Evolutionary conservation across 37 sponge, comb jelly and placozoan species (phyloP).

Genomic region (Ephydatia muelleri): DNA sequence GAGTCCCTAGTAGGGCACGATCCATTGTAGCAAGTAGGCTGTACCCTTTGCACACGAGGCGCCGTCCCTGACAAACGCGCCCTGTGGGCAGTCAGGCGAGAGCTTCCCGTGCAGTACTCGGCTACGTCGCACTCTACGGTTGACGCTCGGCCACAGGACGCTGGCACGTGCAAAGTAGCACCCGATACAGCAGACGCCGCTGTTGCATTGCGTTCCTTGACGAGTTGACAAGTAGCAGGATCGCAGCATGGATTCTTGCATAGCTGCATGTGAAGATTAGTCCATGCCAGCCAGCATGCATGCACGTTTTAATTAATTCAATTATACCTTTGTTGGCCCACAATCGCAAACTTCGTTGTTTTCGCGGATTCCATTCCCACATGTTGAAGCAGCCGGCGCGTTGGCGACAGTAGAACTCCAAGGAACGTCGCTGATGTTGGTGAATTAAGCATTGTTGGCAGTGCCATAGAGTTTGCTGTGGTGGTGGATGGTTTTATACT

Average conservation of each 20-base stretch:
- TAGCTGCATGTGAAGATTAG: conserved; percentile 8
- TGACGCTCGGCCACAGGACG: conserved; percentile 8
- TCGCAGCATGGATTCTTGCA: conserved; percentile 64
- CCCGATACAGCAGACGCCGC: conserved; percentile 36
- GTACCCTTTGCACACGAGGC: conserved; percentile 26
- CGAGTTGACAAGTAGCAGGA: conserved; percentile 52
- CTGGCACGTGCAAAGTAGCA: conserved; percentile 18
- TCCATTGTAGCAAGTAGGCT: conserved; percentile 52
- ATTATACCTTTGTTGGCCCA: conserved; percentile 49
- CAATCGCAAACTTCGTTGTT: conserved; percentile 63
- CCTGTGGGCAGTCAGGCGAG: background rate
- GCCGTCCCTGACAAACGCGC: conserved; percentile 29
- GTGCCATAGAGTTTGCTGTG: no score
- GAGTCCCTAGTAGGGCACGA: conserved; percentile 27
- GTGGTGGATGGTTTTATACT: background rate
- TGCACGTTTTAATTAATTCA: no score
- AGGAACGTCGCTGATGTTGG: no score
- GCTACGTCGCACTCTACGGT: conserved; percentile 40
- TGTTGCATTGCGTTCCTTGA: conserved; percentile 17
- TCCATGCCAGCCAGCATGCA: no score
- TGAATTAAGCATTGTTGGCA: background rate
- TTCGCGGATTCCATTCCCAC: conserved; percentile 71
- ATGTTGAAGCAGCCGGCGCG: conserved; percentile 15
- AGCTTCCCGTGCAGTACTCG: conserved; percentile 41
- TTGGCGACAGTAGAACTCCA: background rate